Conservation (phyloP, 2,888 invertebrate species). For the Dryomyza anilis region DNA sequence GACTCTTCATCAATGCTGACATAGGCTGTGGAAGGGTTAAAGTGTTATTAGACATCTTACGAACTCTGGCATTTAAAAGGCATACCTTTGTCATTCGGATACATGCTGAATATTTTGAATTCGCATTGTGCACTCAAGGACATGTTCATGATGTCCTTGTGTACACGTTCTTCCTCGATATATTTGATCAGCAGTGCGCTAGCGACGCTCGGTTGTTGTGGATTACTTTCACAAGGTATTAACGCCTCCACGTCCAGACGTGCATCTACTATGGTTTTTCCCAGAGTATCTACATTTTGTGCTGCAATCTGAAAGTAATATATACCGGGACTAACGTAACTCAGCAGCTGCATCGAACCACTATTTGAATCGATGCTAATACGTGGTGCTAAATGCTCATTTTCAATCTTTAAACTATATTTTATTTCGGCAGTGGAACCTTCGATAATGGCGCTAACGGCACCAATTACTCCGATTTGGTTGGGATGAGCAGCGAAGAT, state of each 20-base stretch:
- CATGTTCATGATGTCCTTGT: conserved; percentile 37
- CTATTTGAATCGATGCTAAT: conserved; percentile 33
- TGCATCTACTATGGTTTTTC: conserved; percentile 29
- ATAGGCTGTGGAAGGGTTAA: conserved; percentile 34
- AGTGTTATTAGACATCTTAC: neutral
- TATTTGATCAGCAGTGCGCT: conserved; percentile 40
- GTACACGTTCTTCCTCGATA: conserved; percentile 40
- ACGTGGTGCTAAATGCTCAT: conserved; percentile 34
- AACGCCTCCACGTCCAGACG: conserved; percentile 35
- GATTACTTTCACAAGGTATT: conserved; percentile 37
- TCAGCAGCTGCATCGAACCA: conserved; percentile 39
- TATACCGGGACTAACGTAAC: conserved; percentile 35
- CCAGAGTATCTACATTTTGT: conserved; percentile 31
- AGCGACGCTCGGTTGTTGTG: conserved; percentile 34
- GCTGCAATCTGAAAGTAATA: conserved; percentile 41
- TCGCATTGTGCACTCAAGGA: conserved; percentile 39
- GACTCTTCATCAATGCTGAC: conserved; percentile 39
- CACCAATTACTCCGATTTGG: conserved; percentile 37
- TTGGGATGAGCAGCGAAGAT: conserved; percentile 33
- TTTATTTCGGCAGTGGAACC: conserved; percentile 27
- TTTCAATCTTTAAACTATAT: conserved; percentile 34
- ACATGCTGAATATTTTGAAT: conserved; percentile 36
- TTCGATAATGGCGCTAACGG: conserved; percentile 33
- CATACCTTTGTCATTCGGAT: conserved; percentile 44
- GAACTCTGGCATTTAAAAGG: too few species aligned